phyloP scores from a whole-genome alignment of 2,797 vertebrate genomes.

The Dendrocincla fuliginosa region DNA sequence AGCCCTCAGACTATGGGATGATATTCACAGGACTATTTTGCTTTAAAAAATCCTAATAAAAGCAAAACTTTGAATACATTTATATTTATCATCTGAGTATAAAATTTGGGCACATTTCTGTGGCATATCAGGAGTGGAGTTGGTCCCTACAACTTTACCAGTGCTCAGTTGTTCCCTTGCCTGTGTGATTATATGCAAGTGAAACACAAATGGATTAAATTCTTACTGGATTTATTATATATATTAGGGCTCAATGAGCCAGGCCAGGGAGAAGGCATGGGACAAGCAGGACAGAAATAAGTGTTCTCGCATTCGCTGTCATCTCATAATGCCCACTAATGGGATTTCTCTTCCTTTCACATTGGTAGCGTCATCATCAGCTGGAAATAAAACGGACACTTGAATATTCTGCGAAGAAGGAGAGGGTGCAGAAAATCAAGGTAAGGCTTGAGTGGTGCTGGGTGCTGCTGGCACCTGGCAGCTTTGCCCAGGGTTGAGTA shows the following conservation, averaged over 20 bases:
- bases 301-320: not conserved
- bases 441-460: slow-evolving; percentile 65
- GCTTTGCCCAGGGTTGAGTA: not conserved
- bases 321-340: not conserved
- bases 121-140: accelerated
- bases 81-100: not conserved
- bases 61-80: not conserved
- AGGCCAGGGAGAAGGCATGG: not conserved
- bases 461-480: not conserved
- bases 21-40: not conserved
- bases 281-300: not conserved
- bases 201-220: not conserved
- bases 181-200: not conserved
- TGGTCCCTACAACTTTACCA: not conserved
- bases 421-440: slow-evolving; percentile 82
- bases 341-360: not conserved
- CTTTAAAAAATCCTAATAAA: not conserved
- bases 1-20: not conserved
- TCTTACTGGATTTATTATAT: not conserved
- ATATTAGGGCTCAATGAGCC: not conserved
- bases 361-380: slow-evolving; percentile 81
- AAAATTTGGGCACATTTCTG: not conserved
- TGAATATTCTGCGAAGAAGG: slow-evolving; percentile 80
- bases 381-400: slow-evolving; percentile 84
- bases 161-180: not conserved